Percentiles rank a stretch among this genome's conserved stretches.
Conservation (phyloP, 2,797 vertebrate species). For the Myotis findleyi region DNA sequence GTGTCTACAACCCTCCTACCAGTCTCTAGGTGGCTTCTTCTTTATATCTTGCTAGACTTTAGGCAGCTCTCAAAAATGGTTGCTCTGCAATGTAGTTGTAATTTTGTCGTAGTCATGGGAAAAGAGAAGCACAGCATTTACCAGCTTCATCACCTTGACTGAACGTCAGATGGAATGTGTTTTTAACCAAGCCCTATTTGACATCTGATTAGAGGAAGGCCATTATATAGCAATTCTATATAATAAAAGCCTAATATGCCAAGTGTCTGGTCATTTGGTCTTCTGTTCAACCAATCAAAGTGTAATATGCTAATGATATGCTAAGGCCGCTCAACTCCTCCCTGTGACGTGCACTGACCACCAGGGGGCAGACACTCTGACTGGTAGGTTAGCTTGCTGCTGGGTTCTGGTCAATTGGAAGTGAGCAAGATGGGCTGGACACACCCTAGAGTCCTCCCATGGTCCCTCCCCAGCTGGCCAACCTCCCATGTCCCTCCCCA, state of each 20-base stretch:
- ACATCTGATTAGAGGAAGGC: not conserved
- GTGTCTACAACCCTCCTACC: not conserved
- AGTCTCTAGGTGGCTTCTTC: not conserved
- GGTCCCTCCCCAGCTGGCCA: too few species aligned
- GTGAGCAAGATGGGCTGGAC: too few species aligned
- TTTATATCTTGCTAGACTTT: not conserved
- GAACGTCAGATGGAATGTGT: not conserved
- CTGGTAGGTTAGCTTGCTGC: too few species aligned
- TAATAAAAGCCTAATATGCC: too few species aligned
- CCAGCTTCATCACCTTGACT: not conserved
- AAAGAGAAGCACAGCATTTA: not conserved
- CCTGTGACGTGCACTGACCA: too few species aligned
- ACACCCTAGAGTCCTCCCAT: fast-evolving
- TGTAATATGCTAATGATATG: too few species aligned
- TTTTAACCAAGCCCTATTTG: not conserved
- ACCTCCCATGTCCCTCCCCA: too few species aligned
- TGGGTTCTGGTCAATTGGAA: too few species aligned
- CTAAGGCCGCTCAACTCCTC: too few species aligned
- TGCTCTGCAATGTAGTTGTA: not conserved
- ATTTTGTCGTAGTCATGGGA: not conserved
- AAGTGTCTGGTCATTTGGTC: too few species aligned
- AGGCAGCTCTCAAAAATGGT: not conserved
- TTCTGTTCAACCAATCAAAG: too few species aligned
- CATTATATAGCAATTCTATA: not conserved
- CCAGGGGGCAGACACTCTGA: too few species aligned